Conservation (phyloP, 1,140 invertebrate genomes). For the Laupala kohalensis region DNA sequence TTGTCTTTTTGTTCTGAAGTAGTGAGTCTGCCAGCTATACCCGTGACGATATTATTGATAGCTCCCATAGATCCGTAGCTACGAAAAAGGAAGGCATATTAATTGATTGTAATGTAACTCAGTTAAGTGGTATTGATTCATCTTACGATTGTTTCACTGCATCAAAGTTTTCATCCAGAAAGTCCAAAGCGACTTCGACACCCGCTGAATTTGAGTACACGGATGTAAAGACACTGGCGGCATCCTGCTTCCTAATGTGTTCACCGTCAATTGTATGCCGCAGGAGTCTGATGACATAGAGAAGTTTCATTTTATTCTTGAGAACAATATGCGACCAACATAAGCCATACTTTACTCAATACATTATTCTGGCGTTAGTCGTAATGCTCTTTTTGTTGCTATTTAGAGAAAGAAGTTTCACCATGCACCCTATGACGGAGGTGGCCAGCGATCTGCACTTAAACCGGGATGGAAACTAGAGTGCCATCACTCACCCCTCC, state of each 20-base stretch:
- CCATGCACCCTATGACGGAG: too few species aligned
- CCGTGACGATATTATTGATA: conserved; percentile 18
- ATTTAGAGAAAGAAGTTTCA: too few species aligned
- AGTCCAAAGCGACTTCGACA: conserved; percentile 8
- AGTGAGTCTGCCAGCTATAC: conserved; percentile 19
- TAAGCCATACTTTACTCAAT: too few species aligned
- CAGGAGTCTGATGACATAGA: conserved; percentile 7
- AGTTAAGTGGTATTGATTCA: too few species aligned
- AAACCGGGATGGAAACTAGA: too few species aligned
- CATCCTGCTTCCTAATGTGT: conserved; percentile 1
- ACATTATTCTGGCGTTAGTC: too few species aligned
- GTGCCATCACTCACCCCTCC: too few species aligned
- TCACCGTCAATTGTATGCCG: neutral
- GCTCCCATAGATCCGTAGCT: conserved; percentile 22
- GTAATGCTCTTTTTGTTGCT: too few species aligned
- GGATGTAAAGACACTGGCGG: conserved; percentile 3
- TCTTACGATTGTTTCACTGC: conserved; percentile 11
- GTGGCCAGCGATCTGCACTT: too few species aligned
- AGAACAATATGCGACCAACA: too few species aligned
- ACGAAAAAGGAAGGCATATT: conserved; percentile 2
- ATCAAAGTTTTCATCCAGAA: conserved; percentile 3
- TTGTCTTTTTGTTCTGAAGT: conserved; percentile 17
- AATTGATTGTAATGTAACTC: neutral
- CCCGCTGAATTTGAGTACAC: conserved; percentile 9
- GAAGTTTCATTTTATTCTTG: neutral